Percentiles rank a stretch among this genome's conserved stretches.
phyloP scores from a whole-genome alignment of 1,140 invertebrate species.

The Drosophila burlai region DNA sequence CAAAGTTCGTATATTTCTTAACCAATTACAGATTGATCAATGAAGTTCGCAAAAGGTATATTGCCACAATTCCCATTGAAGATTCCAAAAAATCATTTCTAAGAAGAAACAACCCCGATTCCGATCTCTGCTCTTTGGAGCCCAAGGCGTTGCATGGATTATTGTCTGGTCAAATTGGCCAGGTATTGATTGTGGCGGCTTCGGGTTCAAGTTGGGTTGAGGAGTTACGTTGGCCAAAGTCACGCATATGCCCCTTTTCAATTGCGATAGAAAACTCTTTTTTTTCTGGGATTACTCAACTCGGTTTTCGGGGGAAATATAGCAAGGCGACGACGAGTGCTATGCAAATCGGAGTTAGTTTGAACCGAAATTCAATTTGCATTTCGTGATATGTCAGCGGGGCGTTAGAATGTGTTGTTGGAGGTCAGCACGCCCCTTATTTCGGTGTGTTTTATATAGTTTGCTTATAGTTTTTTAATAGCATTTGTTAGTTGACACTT shows the following conservation, averaged over 20 bases:
- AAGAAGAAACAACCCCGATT: conserved; percentile 10
- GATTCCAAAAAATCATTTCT: conserved; percentile 16
- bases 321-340: conserved; percentile 47
- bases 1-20: neutral
- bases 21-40: conserved; percentile 4
- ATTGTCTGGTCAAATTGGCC: conserved; percentile 50
- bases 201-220: conserved; percentile 25
- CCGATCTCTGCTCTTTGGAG: conserved; percentile 12
- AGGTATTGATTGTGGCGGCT: conserved; percentile 36
- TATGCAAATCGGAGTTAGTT: conserved; percentile 59
- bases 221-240: conserved; percentile 47
- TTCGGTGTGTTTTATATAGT: neutral
- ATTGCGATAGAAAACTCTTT: conserved; percentile 59
- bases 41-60: neutral
- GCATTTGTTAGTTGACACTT: conserved; percentile 38
- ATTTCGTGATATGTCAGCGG: conserved; percentile 79
- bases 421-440: conserved; percentile 39
- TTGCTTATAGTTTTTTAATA: conserved; percentile 11
- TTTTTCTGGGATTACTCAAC: conserved; percentile 63
- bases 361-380: conserved; percentile 60
- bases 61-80: conserved; percentile 20
- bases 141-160: conserved; percentile 21
- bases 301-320: conserved; percentile 5
- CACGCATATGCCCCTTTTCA: conserved; percentile 65
- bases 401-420: conserved; percentile 71